Evolutionary conservation across 2,797 vertebrate genomes (phyloP), one percentile per base, ranked within the genome.

Genomic region (Acipenser ruthenus): DNA sequence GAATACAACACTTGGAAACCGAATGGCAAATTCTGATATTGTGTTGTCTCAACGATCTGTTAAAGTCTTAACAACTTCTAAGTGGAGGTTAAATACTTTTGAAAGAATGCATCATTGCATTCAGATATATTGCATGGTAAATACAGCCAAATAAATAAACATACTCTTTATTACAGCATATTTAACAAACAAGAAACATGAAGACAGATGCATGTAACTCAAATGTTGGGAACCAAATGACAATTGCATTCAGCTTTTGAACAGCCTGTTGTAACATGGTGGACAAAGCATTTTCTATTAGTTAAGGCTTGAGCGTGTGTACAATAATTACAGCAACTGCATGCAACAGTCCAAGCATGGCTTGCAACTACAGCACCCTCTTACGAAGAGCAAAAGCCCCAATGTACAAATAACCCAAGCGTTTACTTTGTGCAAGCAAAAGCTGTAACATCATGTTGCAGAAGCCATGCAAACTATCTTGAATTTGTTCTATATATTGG

Each of bases 381-480:
- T 13, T 64, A 61, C 50, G 13, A 65, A 65, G 58, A 49, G 60
- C 9, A 9, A 68, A 71, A 72, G 73, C 72, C 62, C 63, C 56
- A 49, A 62, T 65, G 63, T 65, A 74, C 71, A 68, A 68, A 69
- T 63, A 63, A 64, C 70, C 70, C 56, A 48, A 74, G 79, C 77
- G 3, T 12, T 7, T 7, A n/a, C 37, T 12, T 13, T n/a, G 12
- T n/a, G 12, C 55, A 74, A 82, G 80, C 78, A 79, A 75, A 75
- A 77, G 80, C 78, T 74, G 56, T 49, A 74, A 62, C 68, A 69
- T 74, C 74, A 69, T 58, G 68, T 37, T 68, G 64, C 74, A 74
- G 72, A 72, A 79, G 80, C 79, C 82, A 84, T 83, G 83, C 83
- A 79, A 73, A 70, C 66, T 69, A 66, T 67, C 55, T 68, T 48